A percentile compares a stretch with the other conserved stretches of the same genome.
These are phyloP conservation scores for Erebia epiphron DNA, from an alignment of 2,888 invertebrate genomes.

Conservation along the genomic window DNA sequence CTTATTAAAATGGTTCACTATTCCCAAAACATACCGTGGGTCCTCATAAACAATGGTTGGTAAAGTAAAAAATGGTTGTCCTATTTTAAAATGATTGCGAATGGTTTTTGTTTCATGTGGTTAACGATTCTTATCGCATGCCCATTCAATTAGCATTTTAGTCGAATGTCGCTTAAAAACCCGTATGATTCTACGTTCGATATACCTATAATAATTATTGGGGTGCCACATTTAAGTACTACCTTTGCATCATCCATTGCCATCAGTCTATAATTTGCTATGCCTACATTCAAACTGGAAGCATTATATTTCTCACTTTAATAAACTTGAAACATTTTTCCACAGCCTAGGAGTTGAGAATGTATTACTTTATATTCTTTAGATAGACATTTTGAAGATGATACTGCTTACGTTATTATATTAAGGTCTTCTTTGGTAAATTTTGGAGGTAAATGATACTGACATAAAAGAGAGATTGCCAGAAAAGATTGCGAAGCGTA, in stretches of 20 bases:
- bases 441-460: slow-evolving; percentile 18
- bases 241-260: background rate
- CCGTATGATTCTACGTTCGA: no score
- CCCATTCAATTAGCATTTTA: no score
- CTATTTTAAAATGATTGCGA: no score
- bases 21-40: slow-evolving; percentile 42
- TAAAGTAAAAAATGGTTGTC: no score
- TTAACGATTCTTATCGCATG: no score
- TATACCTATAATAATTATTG: background rate
- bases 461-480: slow-evolving; percentile 24
- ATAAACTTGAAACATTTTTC: background rate
- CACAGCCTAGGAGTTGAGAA: background rate
- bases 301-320: background rate
- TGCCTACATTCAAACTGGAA: background rate
- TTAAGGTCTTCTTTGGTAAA: slow-evolving; percentile 10
- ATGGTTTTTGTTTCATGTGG: no score
- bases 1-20: slow-evolving; percentile 45
- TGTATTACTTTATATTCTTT: slow-evolving; percentile 8
- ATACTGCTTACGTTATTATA: background rate
- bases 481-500: slow-evolving; percentile 31
- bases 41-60: no score
- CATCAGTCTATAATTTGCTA: background rate
- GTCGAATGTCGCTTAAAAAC: no score
- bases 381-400: slow-evolving; percentile 1
- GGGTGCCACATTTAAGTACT: background rate